These are phyloP conservation scores for Lycocorax pyrrhopterus DNA, from an alignment of 2,113 vertebrate genomes.

Conservation along the genomic window DNA sequence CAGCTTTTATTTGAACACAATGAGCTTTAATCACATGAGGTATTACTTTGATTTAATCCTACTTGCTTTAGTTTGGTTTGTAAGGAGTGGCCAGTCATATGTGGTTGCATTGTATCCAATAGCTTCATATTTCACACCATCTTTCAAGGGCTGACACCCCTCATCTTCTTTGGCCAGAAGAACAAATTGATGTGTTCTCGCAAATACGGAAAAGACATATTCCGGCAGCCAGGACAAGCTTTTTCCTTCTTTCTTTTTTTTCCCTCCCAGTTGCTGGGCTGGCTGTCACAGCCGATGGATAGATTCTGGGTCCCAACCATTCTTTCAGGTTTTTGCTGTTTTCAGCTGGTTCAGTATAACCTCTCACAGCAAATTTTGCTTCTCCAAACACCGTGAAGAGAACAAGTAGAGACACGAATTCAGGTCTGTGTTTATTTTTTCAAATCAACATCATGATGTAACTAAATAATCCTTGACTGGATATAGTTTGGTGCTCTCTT, in stretches of 20 bases:
- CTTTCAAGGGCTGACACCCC: not conserved
- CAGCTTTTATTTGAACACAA: constrained; percentile 48
- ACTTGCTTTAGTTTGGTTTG: constrained; percentile 38
- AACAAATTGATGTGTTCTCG: not conserved
- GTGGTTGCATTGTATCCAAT: not conserved
- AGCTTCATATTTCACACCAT: not conserved
- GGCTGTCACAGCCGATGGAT: not conserved
- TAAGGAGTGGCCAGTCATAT: not conserved
- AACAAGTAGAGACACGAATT: not conserved
- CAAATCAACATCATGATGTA: not conserved
- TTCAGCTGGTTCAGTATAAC: not conserved
- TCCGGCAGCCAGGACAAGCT: not conserved
- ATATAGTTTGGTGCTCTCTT: not conserved
- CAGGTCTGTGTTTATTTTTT: not conserved
- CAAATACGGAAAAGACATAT: not conserved
- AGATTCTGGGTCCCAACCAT: not conserved
- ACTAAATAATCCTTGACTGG: not conserved
- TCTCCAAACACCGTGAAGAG: not conserved
- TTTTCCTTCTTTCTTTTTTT: not conserved
- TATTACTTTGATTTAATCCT: constrained; percentile 34
- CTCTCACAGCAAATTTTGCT: not conserved
- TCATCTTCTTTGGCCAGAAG: not conserved
- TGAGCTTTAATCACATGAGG: constrained; percentile 47
- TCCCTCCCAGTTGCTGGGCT: not conserved
- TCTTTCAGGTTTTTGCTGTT: not conserved